These are phyloP conservation scores for Eilema depressum DNA, from an alignment of 2,888 invertebrate species.

Conservation along the genomic window DNA sequence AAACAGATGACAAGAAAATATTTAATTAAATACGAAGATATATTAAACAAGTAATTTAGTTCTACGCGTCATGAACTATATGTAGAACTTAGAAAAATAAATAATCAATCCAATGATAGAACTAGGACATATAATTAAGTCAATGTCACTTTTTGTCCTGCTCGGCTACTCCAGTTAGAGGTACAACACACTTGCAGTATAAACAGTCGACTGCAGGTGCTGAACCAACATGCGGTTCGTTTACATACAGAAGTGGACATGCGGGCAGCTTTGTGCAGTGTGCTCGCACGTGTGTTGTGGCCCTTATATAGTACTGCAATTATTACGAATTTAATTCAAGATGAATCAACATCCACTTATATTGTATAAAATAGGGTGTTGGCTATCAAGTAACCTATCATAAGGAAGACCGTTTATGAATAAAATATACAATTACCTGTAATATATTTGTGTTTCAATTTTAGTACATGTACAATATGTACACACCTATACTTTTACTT, in stretches of 20 bases:
- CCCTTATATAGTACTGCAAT: constrained; percentile 37
- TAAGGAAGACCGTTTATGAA: constrained; percentile 78
- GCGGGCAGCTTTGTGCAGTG: too few relatives aligned
- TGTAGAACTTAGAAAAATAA: constrained; percentile 9
- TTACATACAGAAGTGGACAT: too few relatives aligned
- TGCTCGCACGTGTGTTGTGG: not conserved
- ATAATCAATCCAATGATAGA: constrained; percentile 2
- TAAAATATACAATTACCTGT: constrained; percentile 80
- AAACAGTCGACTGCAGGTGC: too few relatives aligned
- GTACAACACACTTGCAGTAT: too few relatives aligned
- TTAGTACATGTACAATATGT: constrained; percentile 21
- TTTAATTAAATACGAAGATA: not conserved
- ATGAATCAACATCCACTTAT: constrained; percentile 76
- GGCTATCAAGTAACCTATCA: constrained; percentile 82
- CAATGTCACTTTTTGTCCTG: not conserved
- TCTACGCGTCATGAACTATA: not conserved
- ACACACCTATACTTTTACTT: too few relatives aligned
- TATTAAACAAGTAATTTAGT: not conserved
- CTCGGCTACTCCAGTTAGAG: constrained; percentile 9
- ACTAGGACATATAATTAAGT: not conserved
- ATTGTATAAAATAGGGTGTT: constrained; percentile 80
- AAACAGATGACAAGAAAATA: not conserved
- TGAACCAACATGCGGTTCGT: too few relatives aligned
- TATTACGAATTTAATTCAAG: constrained; percentile 51
- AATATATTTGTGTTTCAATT: constrained; percentile 53